Evolutionary conservation across 2,888 invertebrate species (phyloP), one percentile per base, ranked within the genome.

Genomic region (Coenonympha arcania): DNA sequence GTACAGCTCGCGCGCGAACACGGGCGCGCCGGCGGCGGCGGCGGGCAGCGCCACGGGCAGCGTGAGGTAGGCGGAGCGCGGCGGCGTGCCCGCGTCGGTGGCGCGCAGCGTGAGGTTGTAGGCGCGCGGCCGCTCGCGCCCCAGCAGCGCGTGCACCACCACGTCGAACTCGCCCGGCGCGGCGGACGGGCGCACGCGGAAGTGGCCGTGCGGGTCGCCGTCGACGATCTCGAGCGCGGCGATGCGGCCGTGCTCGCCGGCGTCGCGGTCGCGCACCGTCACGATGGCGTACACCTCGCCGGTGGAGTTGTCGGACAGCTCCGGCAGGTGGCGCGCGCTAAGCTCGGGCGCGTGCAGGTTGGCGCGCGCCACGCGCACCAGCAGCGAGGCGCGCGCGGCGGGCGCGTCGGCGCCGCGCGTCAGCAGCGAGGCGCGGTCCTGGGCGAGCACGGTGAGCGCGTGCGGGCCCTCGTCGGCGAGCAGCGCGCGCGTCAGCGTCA

Each of bases 281-380:
- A 98, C 91, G 47, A 98, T 95, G 3, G 97, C 98, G 75, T 95
- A 96, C 52, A 97, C 91, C 69, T 93, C 93, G 0, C 93, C 91
- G 58, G 92, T 91, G 0, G 94, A 91, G 66, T 94, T 92, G 66
- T 95, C 95, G 4, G 92, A 88, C 46, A 96, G 89, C 64, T 92
- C 92, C 1, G 95, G 93, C 63, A 95, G 89, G 44, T 92, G 91
- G 53, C 91, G 91, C 5, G 95, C 91, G 59, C 90, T 89, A 57
- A 98, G 92, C 71, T 94, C 93, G 0, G 98, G 98, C 2, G 93
- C 89, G 73, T 93, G 91, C 46, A 95, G 88, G 76, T 98, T 98
- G 33, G 95, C 95, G 65, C 91, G 92, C 64, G 89, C 89, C 28
- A 98, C 93, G 51, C 89, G 88, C 54, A 96, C 90, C 40, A 87